Evolutionary conservation across 1,140 invertebrate genomes (phyloP).

Genomic region (Conus ventricosus): DNA sequence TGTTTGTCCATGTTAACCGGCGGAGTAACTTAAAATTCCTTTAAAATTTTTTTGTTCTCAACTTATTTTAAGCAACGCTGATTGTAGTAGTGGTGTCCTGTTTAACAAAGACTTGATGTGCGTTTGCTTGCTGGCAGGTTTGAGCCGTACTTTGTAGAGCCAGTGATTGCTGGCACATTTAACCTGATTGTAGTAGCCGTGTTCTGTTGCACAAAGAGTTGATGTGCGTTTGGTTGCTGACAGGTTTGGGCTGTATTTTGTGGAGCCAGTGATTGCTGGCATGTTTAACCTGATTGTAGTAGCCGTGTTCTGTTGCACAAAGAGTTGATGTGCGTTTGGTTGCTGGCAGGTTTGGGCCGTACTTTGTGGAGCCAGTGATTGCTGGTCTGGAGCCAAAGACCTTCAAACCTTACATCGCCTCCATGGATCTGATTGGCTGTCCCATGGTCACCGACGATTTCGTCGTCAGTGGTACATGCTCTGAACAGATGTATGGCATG

Average conservation of each 20-base stretch:
- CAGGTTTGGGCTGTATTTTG: slow-evolving; percentile 97
- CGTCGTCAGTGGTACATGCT: slow-evolving; percentile 94
- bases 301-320: too few relatives aligned
- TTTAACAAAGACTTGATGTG: too few relatives aligned
- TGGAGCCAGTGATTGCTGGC: slow-evolving; percentile 97
- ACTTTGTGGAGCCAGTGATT: slow-evolving; percentile 97
- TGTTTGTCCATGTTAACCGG: too few relatives aligned
- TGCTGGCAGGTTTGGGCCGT: slow-evolving; percentile 90
- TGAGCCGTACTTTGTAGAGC: slow-evolving; percentile 98
- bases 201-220: too few relatives aligned
- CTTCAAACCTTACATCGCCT: slow-evolving; percentile 91
- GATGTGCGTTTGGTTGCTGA: slow-evolving; percentile 35
- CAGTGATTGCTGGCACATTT: slow-evolving; percentile 97
- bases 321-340: background rate
- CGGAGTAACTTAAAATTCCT: too few relatives aligned
- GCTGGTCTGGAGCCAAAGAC: slow-evolving; percentile 94
- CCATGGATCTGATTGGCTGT: slow-evolving; percentile 96
- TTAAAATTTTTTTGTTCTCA: too few relatives aligned
- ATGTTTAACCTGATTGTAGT: too few relatives aligned
- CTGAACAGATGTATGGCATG: slow-evolving; percentile 97
- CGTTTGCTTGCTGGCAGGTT: slow-evolving; percentile 79
- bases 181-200: too few relatives aligned
- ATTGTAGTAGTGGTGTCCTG: too few relatives aligned
- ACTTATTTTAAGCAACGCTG: too few relatives aligned
- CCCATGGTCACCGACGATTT: slow-evolving; percentile 93